phyloP scores from a whole-genome alignment of 2,797 vertebrate species.

The Pelodytes ibericus region DNA sequence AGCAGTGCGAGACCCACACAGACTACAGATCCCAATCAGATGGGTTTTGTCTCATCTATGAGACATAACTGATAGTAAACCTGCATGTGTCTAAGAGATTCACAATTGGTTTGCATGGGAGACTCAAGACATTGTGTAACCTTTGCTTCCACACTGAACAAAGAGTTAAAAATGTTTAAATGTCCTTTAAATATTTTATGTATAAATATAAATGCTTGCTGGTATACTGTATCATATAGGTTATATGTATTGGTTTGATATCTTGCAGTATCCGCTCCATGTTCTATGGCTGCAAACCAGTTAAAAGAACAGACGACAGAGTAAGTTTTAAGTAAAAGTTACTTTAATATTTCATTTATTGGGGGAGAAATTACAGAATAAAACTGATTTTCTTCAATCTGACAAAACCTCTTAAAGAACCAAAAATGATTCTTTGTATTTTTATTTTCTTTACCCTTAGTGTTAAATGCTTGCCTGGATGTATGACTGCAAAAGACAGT shows the following conservation, averaged over 20 bases:
- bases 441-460: background rate
- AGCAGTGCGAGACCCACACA: no score
- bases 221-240: no score
- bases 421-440: background rate
- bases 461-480: conserved; percentile 11
- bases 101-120: no score
- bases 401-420: background rate
- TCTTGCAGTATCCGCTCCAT: conserved; percentile 14
- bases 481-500: background rate
- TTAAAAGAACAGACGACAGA: background rate
- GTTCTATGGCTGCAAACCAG: background rate
- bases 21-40: no score
- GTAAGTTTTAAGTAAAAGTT: conserved; percentile 10
- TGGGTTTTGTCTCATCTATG: no score
- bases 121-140: no score
- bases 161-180: no score
- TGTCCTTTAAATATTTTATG: no score
- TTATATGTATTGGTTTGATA: background rate
- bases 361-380: background rate
- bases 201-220: no score
- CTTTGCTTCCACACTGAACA: no score
- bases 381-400: background rate
- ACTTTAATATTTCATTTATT: background rate
- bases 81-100: no score
- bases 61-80: no score